Base-by-base conservation (phyloP, 2,888 invertebrate species). In the Nasonia oneida region DNA sequence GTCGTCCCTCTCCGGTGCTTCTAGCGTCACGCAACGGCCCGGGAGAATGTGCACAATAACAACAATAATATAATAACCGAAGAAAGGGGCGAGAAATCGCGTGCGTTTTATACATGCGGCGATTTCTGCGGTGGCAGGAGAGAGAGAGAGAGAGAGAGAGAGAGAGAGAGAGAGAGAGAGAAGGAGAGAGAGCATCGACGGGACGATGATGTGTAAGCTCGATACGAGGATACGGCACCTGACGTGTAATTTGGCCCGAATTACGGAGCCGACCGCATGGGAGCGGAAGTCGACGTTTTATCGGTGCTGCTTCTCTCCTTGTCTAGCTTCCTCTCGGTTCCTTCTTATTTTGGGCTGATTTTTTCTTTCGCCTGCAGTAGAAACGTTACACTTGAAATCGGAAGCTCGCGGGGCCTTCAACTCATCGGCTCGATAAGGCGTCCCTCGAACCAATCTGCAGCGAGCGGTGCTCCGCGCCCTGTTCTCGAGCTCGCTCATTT, bases 221-320 rank as follows among this genome's bases (percentile, higher is more conserved):
- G 88, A 87, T 87, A 88, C 86, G 88, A 87, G 89, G 88, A 87
- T 87, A 83, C 85, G 88, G 88, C 90, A 90, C 90, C 89, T 90
- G 90, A 90, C 89, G 88, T 90, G 90, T 90, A 91, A 91, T 91
- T 91, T 89, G 88, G 89, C 87, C 89, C 88, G 89, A 89, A 90
- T 88, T 87, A 88, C 88, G 82, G n/a, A n/a, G 87, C 84, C 88
- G 88, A 90, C 90, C 90, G 90, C 89, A 90, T 89, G 90, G 86
- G 89, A 91, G 87, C 90, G 90, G 90, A 90, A 91, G 88, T 89
- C 88, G 87, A 81, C 88, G 89, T 89, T 89, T 90, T 89, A 89
- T 87, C 87, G 80, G 71, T 84, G 70, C 86, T 84, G 80, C 81
- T 50, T 50, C 75, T 76, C 67, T 83, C 80, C 81, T 47, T 80